These are phyloP conservation scores for Lophius piscatorius DNA, from an alignment of 2,113 vertebrate genomes.

Conservation along the genomic window DNA sequence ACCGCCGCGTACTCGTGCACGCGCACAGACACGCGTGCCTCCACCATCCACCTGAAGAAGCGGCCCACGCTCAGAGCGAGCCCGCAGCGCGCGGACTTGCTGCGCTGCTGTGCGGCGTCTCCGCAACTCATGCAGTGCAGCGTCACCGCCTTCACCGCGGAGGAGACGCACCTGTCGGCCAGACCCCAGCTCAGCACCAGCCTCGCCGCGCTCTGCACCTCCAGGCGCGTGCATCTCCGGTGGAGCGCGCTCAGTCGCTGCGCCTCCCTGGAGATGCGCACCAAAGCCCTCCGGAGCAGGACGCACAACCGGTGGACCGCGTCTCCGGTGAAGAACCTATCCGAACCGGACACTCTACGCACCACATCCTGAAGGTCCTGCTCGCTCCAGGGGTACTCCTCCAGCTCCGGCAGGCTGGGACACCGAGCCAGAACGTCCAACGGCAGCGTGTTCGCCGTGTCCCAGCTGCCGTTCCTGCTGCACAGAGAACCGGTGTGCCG, in stretches of 20 bases:
- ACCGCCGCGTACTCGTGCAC: conserved; percentile 93
- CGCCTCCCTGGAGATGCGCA: conserved; percentile 88
- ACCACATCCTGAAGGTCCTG: conserved; percentile 85
- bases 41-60: conserved; percentile 98
- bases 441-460: conserved; percentile 92
- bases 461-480: conserved; percentile 94
- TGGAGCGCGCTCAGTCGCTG: conserved; percentile 91
- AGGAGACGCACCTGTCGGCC: conserved; percentile 86
- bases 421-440: conserved; percentile 88
- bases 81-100: conserved; percentile 89
- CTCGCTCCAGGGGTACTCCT: conserved; percentile 93
- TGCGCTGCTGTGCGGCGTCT: conserved; percentile 79
- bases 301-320: conserved; percentile 81
- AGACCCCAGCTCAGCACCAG: conserved; percentile 90
- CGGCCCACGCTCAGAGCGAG: conserved; percentile 90
- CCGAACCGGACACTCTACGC: conserved; percentile 69
- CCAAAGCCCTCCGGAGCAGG: conserved; percentile 83
- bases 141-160: conserved; percentile 87
- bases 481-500: conserved; percentile 87
- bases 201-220: conserved; percentile 89
- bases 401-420: conserved; percentile 89
- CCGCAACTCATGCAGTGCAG: conserved; percentile 94
- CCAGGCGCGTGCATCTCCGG: conserved; percentile 90
- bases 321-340: conserved; percentile 78
- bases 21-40: conserved; percentile 90